Evolutionary conservation across 2,797 vertebrate genomes (phyloP).

Genomic region (Catharus ustulatus): DNA sequence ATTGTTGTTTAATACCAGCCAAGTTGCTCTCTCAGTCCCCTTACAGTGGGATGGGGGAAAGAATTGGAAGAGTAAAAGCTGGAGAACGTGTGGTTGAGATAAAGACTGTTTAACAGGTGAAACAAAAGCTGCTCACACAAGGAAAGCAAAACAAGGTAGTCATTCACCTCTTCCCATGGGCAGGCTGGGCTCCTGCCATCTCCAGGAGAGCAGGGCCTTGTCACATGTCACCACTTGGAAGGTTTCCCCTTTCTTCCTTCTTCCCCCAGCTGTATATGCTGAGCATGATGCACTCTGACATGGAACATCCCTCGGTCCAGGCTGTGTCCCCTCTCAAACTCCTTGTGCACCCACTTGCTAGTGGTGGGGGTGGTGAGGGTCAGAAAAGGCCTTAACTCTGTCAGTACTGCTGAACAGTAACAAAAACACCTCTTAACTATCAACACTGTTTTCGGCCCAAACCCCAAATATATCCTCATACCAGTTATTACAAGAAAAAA

Average conservation of each 20-base stretch:
- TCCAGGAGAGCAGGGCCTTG: too few species aligned
- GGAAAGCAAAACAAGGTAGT: background rate
- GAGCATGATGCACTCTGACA: background rate
- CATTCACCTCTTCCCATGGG: background rate
- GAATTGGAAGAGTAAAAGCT: background rate
- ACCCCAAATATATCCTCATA: background rate
- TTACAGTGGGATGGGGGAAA: background rate
- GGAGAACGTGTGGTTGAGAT: background rate
- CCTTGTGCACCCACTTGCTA: rapidly evolving
- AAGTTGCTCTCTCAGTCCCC: background rate
- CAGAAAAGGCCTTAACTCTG: background rate
- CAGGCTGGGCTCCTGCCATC: background rate
- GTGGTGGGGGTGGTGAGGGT: too few species aligned
- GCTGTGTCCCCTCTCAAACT: background rate
- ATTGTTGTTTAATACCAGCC: background rate
- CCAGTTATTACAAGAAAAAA: background rate
- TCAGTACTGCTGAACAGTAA: background rate
- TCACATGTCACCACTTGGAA: background rate
- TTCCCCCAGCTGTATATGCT: background rate
- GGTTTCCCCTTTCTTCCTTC: rapidly evolving
- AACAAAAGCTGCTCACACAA: background rate
- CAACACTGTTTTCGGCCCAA: background rate
- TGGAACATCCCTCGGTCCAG: too few species aligned
- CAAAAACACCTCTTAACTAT: background rate
- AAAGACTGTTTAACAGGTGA: background rate